Percentiles rank a stretch among this genome's conserved stretches.
phyloP scores from a whole-genome alignment of 2,888 invertebrate genomes.

The Aspidiotus rigidus region DNA sequence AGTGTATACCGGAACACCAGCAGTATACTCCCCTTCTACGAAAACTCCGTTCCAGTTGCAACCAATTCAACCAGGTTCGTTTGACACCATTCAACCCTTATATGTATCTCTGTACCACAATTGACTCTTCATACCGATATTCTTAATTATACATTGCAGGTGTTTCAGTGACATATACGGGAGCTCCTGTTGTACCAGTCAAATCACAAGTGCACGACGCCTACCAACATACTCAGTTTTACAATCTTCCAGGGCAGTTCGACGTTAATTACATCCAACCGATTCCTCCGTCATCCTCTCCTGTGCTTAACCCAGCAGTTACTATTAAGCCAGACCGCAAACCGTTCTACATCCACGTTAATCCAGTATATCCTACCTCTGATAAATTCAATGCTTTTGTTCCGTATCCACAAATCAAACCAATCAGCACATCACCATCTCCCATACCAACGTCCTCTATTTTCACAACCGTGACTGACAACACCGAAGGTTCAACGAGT shows the following conservation, averaged over 20 bases:
- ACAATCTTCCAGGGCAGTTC: slow-evolving; percentile 9
- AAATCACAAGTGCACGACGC: neutral
- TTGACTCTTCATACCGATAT: too few relatives aligned
- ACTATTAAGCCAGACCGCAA: neutral
- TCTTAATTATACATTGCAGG: neutral
- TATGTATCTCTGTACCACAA: too few relatives aligned
- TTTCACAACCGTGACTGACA: neutral
- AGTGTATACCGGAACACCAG: too few relatives aligned
- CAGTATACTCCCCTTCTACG: too few relatives aligned
- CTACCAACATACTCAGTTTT: slow-evolving; percentile 11
- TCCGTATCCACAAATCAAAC: slow-evolving; percentile 14
- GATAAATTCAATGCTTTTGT: slow-evolving; percentile 17
- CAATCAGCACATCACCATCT: neutral
- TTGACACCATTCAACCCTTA: too few relatives aligned
- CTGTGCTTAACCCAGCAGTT: neutral
- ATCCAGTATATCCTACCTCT: slow-evolving; percentile 21
- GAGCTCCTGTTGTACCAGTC: neutral
- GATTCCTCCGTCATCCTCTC: slow-evolving; percentile 5
- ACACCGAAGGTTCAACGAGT: slow-evolving; percentile 9
- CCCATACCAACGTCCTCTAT: neutral
- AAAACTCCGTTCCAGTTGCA: too few relatives aligned
- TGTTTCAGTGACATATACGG: neutral
- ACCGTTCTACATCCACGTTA: slow-evolving; percentile 24
- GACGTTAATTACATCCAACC: slow-evolving; percentile 19
- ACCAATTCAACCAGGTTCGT: too few relatives aligned